Base-by-base conservation (phyloP, 2,888 invertebrate genomes). In the Tenthredo notha region DNA sequence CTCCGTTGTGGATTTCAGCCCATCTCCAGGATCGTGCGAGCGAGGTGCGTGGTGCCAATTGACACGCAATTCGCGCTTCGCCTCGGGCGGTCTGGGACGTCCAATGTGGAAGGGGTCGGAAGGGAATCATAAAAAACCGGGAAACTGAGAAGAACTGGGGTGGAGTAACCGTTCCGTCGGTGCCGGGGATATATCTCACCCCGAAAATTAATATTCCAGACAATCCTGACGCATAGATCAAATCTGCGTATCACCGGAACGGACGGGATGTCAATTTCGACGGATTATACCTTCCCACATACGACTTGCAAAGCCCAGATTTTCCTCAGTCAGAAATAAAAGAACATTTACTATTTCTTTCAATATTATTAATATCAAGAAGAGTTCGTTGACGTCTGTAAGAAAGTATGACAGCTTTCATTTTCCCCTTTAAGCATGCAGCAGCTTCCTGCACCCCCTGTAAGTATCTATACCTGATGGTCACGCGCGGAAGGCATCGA, bases 211-310 rank as follows among this genome's bases (percentile, higher is more conserved):
- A 93, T 93, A 93, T 93, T 92, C 91, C 90, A 90, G 91, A 91
- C 92, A 90, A 92, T 92, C 90, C 89, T 93, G 93, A 93, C 93
- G 92, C 93, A 93, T 91, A 92, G 90, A 93, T 93, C 92, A 92
- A 93, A 93, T 92, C 91, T 93, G 92, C 92, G 91, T 92, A 90
- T 91, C 91, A 89, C 90, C 89, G 89, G 89, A 89, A 86, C 86
- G 87, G 83, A 87, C 86, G 84, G 85, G 89, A 90, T 91, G 92
- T 92, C 93, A 92, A 93, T 93, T 92, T 92, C 91, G 89, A 89
- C 90, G 92, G 92, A 92, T 93, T 93, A 90, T 88, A 86, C 87
- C 86, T 85, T 74, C 43, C 65, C 78, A 74, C 40, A 29, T 18
- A 7, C 29, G 54, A 15, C 80, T n/a, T 40, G 33, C 29, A 33